These are phyloP conservation scores for Leuciscus waleckii DNA, from an alignment of 2,797 vertebrate genomes.

Conservation along the genomic window DNA sequence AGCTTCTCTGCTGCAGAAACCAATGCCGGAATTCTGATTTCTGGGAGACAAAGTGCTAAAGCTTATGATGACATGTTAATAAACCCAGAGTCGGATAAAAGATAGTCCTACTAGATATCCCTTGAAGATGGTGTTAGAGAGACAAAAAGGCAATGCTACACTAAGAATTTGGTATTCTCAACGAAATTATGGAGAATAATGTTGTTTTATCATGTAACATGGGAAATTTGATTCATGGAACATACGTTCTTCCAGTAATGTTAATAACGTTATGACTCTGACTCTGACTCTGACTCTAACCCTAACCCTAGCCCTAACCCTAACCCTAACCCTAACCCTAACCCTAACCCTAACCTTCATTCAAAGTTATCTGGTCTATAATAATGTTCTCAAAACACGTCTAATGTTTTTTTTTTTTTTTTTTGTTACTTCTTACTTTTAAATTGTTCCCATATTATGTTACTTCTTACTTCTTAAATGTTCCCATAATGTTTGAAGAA, in stretches of 20 bases:
- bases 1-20: slow-evolving; percentile 70
- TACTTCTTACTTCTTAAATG: too few relatives aligned
- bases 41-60: slow-evolving; percentile 67
- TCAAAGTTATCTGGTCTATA: too few relatives aligned
- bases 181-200: background rate
- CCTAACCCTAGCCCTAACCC: too few relatives aligned
- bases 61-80: slow-evolving; percentile 77
- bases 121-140: background rate
- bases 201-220: background rate
- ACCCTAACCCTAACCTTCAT: too few relatives aligned
- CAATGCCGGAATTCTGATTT: slow-evolving; percentile 67
- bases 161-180: background rate
- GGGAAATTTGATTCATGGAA: background rate
- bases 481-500: background rate
- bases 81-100: slow-evolving; percentile 38
- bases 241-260: too few relatives aligned
- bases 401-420: too few relatives aligned
- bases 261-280: too few relatives aligned
- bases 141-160: background rate
- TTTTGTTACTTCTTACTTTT: too few relatives aligned
- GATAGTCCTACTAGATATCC: background rate
- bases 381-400: too few relatives aligned
- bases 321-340: too few relatives aligned
- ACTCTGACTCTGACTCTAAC: too few relatives aligned
- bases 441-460: too few relatives aligned